These are phyloP conservation scores for Felis chaus DNA, from an alignment of 2,113 vertebrate species.

Conservation along the genomic window DNA sequence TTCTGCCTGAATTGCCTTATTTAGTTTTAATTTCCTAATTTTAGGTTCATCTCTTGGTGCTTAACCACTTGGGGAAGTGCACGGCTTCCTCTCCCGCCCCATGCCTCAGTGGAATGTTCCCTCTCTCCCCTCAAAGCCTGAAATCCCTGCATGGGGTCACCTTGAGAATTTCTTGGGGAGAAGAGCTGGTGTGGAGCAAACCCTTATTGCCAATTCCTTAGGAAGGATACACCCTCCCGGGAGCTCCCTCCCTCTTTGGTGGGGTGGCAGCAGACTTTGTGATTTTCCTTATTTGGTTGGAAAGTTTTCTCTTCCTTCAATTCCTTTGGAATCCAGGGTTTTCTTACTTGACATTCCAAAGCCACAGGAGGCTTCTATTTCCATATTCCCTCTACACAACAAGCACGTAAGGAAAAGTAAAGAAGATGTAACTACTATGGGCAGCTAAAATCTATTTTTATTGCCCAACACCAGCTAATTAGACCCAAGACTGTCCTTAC, in stretches of 20 bases:
- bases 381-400: not conserved
- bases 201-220: too few relatives aligned
- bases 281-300: not conserved
- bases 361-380: not conserved
- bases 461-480: not conserved
- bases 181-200: not conserved
- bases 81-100: not conserved
- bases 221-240: not conserved
- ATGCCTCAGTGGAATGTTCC: rapidly evolving
- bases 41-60: conserved; percentile 51
- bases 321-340: not conserved
- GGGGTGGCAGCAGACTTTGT: rapidly evolving
- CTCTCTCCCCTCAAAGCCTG: not conserved
- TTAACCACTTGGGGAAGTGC: not conserved
- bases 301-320: not conserved
- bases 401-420: not conserved
- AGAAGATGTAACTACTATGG: not conserved
- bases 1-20: conserved; percentile 61
- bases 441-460: not conserved
- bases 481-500: not conserved
- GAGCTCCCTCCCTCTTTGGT: too few relatives aligned
- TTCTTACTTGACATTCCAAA: not conserved
- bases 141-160: not conserved
- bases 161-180: conserved; percentile 34
- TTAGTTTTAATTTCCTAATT: conserved; percentile 74